phyloP scores from a whole-genome alignment of 2,888 invertebrate genomes.

The Stenolophus ochropezus region DNA sequence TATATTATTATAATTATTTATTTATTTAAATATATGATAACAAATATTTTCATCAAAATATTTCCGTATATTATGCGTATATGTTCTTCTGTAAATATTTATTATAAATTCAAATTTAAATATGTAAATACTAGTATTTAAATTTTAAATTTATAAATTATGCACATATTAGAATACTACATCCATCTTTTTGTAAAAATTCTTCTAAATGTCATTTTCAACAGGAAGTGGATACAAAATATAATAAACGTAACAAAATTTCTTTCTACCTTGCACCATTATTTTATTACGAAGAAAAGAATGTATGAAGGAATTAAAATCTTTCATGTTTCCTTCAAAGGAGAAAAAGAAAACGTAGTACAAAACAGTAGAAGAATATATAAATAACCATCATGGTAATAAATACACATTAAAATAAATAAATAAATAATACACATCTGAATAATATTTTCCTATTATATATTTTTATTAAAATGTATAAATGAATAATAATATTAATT shows the following conservation, averaged over 20 bases:
- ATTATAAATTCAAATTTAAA: background rate
- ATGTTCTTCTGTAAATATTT: background rate
- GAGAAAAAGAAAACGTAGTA: no score
- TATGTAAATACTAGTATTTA: background rate
- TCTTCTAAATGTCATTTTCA: background rate
- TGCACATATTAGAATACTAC: background rate
- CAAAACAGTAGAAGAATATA: no score
- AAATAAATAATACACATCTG: no score
- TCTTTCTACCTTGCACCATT: background rate
- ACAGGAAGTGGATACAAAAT: background rate
- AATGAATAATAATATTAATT: no score
- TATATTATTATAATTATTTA: no score
- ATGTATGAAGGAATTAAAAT: no score
- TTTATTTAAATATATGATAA: no score
- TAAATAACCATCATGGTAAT: no score
- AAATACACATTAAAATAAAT: no score
- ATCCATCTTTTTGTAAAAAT: background rate
- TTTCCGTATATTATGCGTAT: background rate
- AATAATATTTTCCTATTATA: no score
- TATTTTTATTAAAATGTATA: no score
- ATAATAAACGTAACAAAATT: background rate
- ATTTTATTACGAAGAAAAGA: background rate
- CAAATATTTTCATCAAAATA: no score
- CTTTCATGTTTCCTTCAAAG: background rate
- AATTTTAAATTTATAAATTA: background rate